Evolutionary conservation across 2,888 invertebrate species (phyloP).

Genomic region (Galerucella nymphaeae): DNA sequence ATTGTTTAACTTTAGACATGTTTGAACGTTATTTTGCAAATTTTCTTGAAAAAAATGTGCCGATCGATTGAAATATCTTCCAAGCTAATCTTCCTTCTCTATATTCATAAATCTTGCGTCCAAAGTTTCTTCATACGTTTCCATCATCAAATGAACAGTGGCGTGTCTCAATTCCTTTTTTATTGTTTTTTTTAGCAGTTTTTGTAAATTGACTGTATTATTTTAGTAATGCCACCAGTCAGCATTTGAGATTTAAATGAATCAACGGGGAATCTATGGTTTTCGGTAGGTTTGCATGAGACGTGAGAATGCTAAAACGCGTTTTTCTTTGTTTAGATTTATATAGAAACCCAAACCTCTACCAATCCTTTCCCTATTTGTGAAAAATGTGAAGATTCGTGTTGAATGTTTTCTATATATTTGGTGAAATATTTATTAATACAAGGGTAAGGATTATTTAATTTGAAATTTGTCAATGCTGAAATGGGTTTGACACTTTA

Average conservation of each 20-base stretch:
- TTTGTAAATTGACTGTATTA: slow-evolving; percentile 52
- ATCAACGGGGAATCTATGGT: slow-evolving; percentile 43
- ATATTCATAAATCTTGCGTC: too few relatives aligned
- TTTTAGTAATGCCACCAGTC: slow-evolving; percentile 64
- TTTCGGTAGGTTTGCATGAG: slow-evolving; percentile 56
- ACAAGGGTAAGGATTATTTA: slow-evolving; percentile 31
- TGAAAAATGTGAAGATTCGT: slow-evolving; percentile 15
- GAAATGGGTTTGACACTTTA: background rate
- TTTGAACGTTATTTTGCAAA: too few relatives aligned
- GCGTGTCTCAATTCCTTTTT: slow-evolving; percentile 14
- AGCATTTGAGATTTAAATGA: slow-evolving; percentile 58
- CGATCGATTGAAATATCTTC: too few relatives aligned
- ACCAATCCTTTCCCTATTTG: slow-evolving; percentile 3
- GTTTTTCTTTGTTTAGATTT: slow-evolving; percentile 21
- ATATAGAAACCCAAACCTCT: slow-evolving; percentile 10
- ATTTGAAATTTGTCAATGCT: background rate
- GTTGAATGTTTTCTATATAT: slow-evolving; percentile 16
- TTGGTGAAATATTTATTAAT: slow-evolving; percentile 22
- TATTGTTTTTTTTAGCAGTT: slow-evolving; percentile 25
- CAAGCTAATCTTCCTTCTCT: too few relatives aligned
- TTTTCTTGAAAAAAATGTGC: too few relatives aligned
- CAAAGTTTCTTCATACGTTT: too few relatives aligned
- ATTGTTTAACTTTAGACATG: background rate
- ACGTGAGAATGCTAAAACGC: slow-evolving; percentile 24
- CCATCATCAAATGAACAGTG: background rate